Base-by-base conservation (phyloP, 2,888 invertebrate genomes). In the Ectropis crepuscularia region DNA sequence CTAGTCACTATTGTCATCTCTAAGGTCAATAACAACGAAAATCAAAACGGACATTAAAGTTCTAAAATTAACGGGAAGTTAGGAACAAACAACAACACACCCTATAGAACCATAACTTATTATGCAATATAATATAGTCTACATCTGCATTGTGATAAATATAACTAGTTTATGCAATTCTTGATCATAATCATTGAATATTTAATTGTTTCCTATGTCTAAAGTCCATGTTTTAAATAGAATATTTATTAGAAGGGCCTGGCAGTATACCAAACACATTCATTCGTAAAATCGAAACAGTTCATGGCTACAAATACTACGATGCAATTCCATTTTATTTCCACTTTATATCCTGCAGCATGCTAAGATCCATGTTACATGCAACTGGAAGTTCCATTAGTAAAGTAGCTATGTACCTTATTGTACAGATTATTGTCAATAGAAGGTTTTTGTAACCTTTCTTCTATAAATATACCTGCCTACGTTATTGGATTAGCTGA, bases 11-110 rank as follows among this genome's bases (percentile, higher is more conserved):
- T 67, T 77, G 66, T 70, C 59, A 67, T 65, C 61, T 42, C 43
- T 70, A 71, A 76, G 78, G 79, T 73, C 75, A 75, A 65, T 67
- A 70, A 46, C 65, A 70, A 67, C 60, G 53, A 59, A 36, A 63
- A 61, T 46, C 50, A 61, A 60, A 60, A n/a, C 36, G 50, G 57
- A 61, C 49, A 62, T 28, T 28, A 65, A 64, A 66, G 50, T 55
- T 5, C 37, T 43, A 45, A 36, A 38, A 10, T 53, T 50, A 50
- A 37, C 50, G n/a, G 11, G 8, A 49, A 38, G 6, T 37, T 37
- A n/a, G 0, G 41, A 41, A 7, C 7, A 9, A 10, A 41, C 41
- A 41, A 41, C 4, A 9, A 41, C 8, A 41, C 4, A 41, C 41
- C 41, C 8, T 8, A 41, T 41, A 9, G 5, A 10, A 8, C 10